Conservation (phyloP, 2,797 vertebrate species). For the Gymnodraco acuticeps region DNA sequence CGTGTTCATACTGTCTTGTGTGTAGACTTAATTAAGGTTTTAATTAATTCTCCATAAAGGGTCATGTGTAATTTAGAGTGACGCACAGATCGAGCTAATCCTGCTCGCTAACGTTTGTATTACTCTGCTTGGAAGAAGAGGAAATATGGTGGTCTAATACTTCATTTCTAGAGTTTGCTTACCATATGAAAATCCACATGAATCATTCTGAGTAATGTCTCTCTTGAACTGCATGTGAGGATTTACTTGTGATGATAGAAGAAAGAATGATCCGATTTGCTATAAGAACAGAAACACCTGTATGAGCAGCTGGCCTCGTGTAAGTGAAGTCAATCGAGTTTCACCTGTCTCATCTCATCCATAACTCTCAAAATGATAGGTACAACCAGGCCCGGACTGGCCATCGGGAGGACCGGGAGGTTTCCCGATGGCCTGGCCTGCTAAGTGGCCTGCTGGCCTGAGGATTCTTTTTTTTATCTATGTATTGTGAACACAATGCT, state of each 20-base stretch:
- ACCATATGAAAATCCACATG: slow-evolving; percentile 30
- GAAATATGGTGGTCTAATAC: slow-evolving; percentile 3
- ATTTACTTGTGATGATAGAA: slow-evolving; percentile 4
- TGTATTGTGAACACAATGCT: too few species aligned
- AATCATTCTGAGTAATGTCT: slow-evolving; percentile 32
- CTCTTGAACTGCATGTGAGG: background rate
- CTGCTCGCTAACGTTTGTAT: slow-evolving; percentile 36
- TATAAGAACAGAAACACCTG: slow-evolving; percentile 40
- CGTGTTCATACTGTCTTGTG: slow-evolving; percentile 24
- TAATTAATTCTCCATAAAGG: slow-evolving; percentile 65
- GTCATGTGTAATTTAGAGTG: slow-evolving; percentile 58
- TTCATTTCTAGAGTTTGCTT: slow-evolving; percentile 24
- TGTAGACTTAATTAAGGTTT: slow-evolving; percentile 69
- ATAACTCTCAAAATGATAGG: slow-evolving; percentile 32
- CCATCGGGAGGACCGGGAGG: too few species aligned
- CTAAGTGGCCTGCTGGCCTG: too few species aligned
- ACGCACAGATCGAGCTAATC: slow-evolving; percentile 30
- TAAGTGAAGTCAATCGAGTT: slow-evolving; percentile 47
- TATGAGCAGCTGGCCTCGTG: slow-evolving; percentile 39
- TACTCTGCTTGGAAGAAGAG: slow-evolving; percentile 17
- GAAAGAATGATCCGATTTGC: slow-evolving; percentile 33
- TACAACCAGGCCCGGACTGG: too few species aligned
- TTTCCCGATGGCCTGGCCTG: too few species aligned
- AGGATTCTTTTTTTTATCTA: too few species aligned
- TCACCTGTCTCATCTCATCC: slow-evolving; percentile 54